Evolutionary conservation across 1,140 invertebrate genomes (phyloP).

Genomic region (Dendrolimus punctatus): DNA sequence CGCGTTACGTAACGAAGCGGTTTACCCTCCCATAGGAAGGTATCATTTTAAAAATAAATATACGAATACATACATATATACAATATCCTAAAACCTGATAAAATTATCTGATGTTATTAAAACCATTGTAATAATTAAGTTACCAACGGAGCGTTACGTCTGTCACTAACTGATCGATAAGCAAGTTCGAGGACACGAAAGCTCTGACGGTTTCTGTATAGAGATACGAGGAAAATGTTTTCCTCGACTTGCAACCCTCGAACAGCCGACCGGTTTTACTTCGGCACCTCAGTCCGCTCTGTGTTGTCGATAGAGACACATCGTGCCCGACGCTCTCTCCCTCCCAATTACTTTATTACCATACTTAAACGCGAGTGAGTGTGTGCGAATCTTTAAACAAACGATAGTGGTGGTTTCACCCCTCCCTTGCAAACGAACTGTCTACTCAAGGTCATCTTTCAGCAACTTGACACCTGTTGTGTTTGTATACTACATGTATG

Average conservation of each 20-base stretch:
- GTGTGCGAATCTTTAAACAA: constrained; percentile 38
- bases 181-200: not conserved
- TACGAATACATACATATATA: too few relatives aligned
- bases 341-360: constrained; percentile 24
- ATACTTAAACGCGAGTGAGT: constrained; percentile 45
- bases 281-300: constrained; percentile 42
- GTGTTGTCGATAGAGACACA: constrained; percentile 30
- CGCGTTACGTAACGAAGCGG: too few relatives aligned
- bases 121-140: too few relatives aligned
- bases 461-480: constrained; percentile 45
- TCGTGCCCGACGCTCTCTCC: constrained; percentile 22
- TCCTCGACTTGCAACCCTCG: constrained; percentile 32
- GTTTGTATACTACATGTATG: constrained; percentile 35
- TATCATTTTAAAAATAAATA: too few relatives aligned
- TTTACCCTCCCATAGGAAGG: too few relatives aligned
- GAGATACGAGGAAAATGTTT: constrained; percentile 17
- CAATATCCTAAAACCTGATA: too few relatives aligned
- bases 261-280: constrained; percentile 27
- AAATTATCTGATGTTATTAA: too few relatives aligned
- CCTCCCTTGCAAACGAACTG: constrained; percentile 22
- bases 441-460: constrained; percentile 37
- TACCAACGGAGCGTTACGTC: not conserved
- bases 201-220: not conserved
- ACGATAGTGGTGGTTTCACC: constrained; percentile 29
- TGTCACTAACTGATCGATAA: not conserved